These are phyloP conservation scores for Cacoxenus indagator DNA, from an alignment of 2,888 invertebrate species.

Conservation along the genomic window DNA sequence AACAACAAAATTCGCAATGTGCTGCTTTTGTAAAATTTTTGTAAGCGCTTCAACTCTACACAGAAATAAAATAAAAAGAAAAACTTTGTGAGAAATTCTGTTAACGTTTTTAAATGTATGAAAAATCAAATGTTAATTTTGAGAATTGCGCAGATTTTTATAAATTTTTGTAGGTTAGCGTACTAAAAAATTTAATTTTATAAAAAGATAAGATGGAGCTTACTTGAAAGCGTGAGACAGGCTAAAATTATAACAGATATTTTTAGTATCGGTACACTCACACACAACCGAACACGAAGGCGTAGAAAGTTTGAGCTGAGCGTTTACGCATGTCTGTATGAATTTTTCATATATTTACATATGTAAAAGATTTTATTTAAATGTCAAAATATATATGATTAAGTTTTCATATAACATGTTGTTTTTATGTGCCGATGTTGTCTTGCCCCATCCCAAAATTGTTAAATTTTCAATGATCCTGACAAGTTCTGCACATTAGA, in stretches of 20 bases:
- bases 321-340: neutral
- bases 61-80: neutral
- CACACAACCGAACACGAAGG: neutral
- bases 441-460: no score
- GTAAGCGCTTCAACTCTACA: slow-evolving; percentile 16
- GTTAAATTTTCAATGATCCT: no score
- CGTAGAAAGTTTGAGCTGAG: neutral
- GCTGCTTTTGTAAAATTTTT: slow-evolving; percentile 22
- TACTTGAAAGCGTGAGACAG: neutral
- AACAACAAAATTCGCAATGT: slow-evolving; percentile 5
- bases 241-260: neutral
- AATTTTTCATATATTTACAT: neutral
- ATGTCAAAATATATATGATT: neutral
- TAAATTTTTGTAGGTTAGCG: slow-evolving; percentile 27
- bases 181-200: slow-evolving; percentile 30
- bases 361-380: neutral
- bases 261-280: neutral
- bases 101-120: neutral
- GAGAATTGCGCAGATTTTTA: slow-evolving; percentile 6
- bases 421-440: no score
- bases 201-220: slow-evolving; percentile 23
- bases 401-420: neutral
- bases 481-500: no score
- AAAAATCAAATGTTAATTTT: neutral
- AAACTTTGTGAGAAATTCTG: neutral